Evolutionary conservation across 1,140 invertebrate genomes (phyloP).

Genomic region (Ceratosolen solmsi): DNA sequence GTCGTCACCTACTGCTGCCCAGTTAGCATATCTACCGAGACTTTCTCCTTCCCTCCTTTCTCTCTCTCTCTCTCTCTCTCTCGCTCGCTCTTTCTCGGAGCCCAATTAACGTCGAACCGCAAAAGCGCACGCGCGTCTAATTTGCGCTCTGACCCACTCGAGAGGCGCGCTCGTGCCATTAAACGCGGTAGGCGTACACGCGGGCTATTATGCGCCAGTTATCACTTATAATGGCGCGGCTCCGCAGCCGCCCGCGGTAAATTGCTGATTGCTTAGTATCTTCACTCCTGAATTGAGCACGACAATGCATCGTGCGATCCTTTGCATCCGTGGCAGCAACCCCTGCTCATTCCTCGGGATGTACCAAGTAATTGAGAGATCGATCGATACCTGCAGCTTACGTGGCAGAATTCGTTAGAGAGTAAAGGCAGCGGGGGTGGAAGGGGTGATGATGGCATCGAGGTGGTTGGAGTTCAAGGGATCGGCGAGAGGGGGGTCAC

Average conservation of each 20-base stretch:
- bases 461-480: neutral
- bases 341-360: too few species aligned
- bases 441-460: neutral
- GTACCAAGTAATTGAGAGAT: slow-evolving; percentile 39
- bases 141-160: slow-evolving; percentile 15
- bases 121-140: slow-evolving; percentile 26
- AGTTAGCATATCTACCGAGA: neutral
- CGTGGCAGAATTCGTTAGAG: neutral
- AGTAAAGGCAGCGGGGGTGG: slow-evolving; percentile 17
- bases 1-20: neutral
- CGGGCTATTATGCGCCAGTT: slow-evolving; percentile 49
- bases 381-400: slow-evolving; percentile 37
- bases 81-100: neutral
- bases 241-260: slow-evolving; percentile 55
- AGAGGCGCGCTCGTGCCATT: neutral
- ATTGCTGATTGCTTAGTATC: slow-evolving; percentile 66
- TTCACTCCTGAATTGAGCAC: slow-evolving; percentile 28
- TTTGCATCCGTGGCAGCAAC: neutral
- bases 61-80: neutral
- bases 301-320: neutral
- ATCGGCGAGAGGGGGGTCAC: neutral
- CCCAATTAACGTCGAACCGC: slow-evolving; percentile 43
- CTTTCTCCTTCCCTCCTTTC: neutral
- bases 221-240: slow-evolving; percentile 57
- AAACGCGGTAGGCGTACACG: slow-evolving; percentile 23